Base-by-base conservation (phyloP, 35 echinoderm and acorn worm species). In the Acanthaster planci region DNA sequence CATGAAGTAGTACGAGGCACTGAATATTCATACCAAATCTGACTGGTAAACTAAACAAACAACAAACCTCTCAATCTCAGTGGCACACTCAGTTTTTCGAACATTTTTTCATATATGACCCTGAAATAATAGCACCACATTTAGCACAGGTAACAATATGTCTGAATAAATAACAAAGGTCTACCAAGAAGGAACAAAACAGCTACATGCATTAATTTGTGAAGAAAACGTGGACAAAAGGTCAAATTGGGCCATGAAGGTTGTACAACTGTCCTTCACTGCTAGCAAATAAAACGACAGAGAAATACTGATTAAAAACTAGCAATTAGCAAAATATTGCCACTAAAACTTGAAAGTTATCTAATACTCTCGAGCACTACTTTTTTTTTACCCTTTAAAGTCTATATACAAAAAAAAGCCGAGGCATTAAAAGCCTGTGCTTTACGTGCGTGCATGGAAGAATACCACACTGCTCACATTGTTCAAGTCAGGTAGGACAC, bases 81-180 rank as follows among this genome's bases (percentile, higher is more conserved):
- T n/a, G n/a, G n/a, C n/a, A n/a, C n/a, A n/a, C n/a, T n/a, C n/a
- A n/a, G n/a, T n/a, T n/a, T n/a, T n/a, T n/a, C n/a, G n/a, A n/a
- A n/a, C n/a, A n/a, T n/a, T n/a, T 47, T 47, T 47, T 47, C 4
- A 47, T 47, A 47, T 12, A 47, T 47, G 12, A 47, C 42, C 42
- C 42, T 47, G 42, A 47, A 47, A 47, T 72, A 26, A 72, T 72
- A 72, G 64, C 64, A 72, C 64, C 64, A 72, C 64, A 72, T 72
- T 72, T 72, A 72, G 64, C 64, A 72, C 64, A 26, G 19, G 64
- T 72, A 72, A 72, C 34, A 72, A 35, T 72, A 26, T 72, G 64
- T 72, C 64, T 72, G 64, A 72, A 72, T 72, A 72, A 72, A 72
- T 72, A 34, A n/a, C n/a, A n/a, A 72, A 72, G 64, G 64, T 72